Percentiles rank a stretch among this genome's conserved stretches.
Conservation (phyloP, 1,140 invertebrate genomes). For the Probaryconus sp. region DNA sequence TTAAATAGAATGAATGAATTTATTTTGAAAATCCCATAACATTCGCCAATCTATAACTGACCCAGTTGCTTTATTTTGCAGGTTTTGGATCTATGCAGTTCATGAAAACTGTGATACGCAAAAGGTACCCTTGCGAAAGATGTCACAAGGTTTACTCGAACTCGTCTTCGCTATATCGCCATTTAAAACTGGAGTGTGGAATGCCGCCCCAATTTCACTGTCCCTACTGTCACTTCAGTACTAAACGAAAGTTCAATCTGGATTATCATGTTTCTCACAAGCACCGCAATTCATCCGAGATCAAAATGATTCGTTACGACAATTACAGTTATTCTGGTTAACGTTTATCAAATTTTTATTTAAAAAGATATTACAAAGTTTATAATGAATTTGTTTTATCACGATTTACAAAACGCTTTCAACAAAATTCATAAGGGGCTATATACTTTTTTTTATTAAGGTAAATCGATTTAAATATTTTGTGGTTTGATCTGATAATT, state of each 20-base stretch:
- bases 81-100: slow-evolving; percentile 42
- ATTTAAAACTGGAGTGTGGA: slow-evolving; percentile 84
- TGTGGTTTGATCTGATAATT: too few relatives aligned
- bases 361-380: too few relatives aligned
- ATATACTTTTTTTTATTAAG: too few relatives aligned
- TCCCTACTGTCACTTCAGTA: slow-evolving; percentile 80
- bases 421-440: too few relatives aligned
- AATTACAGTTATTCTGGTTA: slow-evolving; percentile 45
- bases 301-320: slow-evolving; percentile 39
- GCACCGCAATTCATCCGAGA: slow-evolving; percentile 56
- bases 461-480: too few relatives aligned
- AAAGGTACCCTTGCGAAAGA: slow-evolving; percentile 61
- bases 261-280: slow-evolving; percentile 70
- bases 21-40: slow-evolving; percentile 21
- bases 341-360: too few relatives aligned
- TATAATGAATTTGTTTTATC: too few relatives aligned
- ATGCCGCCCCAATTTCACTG: slow-evolving; percentile 83
- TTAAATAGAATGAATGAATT: slow-evolving; percentile 4
- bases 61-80: slow-evolving; percentile 48
- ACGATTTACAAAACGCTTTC: too few relatives aligned
- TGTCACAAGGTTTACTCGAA: slow-evolving; percentile 70
- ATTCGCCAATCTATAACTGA: slow-evolving; percentile 22
- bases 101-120: slow-evolving; percentile 29
- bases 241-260: slow-evolving; percentile 77
- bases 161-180: slow-evolving; percentile 76